Percentiles rank a stretch among this genome's conserved stretches.
phyloP scores from a whole-genome alignment of 2,113 vertebrate genomes.

The Hippocampus barbouri region DNA sequence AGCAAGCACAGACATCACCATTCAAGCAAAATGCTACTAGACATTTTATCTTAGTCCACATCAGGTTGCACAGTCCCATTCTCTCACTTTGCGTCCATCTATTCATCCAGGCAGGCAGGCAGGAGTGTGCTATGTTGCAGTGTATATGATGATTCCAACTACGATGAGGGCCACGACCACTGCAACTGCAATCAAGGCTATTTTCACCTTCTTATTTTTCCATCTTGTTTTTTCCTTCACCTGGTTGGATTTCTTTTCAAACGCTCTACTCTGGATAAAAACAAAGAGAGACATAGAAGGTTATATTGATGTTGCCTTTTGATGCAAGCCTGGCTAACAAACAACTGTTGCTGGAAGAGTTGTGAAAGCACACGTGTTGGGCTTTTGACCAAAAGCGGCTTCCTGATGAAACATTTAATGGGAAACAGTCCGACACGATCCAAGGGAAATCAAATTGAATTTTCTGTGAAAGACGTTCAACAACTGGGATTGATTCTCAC shows the following conservation, averaged over 20 bases:
- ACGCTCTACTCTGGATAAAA: conserved; percentile 59
- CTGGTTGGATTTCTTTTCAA: conserved; percentile 60
- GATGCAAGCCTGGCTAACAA: neutral
- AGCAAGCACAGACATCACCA: conserved; percentile 19
- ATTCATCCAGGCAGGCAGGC: neutral
- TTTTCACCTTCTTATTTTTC: conserved; percentile 65
- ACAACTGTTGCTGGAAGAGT: neutral
- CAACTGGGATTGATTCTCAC: neutral
- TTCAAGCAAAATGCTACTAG: conserved; percentile 20
- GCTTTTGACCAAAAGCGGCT: neutral
- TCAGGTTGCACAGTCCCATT: neutral
- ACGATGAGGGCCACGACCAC: conserved; percentile 25
- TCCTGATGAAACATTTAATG: neutral
- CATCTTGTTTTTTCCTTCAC: conserved; percentile 64
- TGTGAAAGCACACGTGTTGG: neutral
- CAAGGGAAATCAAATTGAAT: neutral
- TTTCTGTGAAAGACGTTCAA: neutral
- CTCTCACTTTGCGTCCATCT: neutral
- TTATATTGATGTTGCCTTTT: neutral
- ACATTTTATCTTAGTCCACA: conserved; percentile 4
- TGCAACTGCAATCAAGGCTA: conserved; percentile 32
- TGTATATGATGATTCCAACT: conserved; percentile 47
- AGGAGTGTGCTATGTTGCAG: neutral
- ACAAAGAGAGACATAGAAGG: conserved; percentile 8
- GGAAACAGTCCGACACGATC: neutral